phyloP scores from a whole-genome alignment of 2,888 invertebrate species.

The Nyleta sp. region DNA sequence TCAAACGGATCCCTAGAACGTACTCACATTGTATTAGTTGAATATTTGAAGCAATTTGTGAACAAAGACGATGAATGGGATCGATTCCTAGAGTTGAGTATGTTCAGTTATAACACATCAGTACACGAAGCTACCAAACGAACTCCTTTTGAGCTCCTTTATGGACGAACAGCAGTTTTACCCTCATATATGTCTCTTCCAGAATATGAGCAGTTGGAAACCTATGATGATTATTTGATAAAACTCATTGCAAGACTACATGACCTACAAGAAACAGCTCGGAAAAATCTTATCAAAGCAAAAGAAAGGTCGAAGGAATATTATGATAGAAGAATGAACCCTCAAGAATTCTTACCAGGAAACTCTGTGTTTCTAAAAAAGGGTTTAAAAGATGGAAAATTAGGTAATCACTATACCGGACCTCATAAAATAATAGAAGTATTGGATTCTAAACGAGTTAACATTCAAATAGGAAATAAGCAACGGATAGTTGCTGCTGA shows the following conservation, averaged over 20 bases:
- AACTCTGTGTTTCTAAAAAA: not conserved
- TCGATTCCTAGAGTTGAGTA: not conserved
- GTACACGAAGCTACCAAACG: not conserved
- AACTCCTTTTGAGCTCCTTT: not conserved
- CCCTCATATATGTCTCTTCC: not conserved
- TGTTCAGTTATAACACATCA: conserved; percentile 8
- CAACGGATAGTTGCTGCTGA: too few species aligned
- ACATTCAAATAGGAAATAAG: too few species aligned
- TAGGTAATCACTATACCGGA: not conserved
- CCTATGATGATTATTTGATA: not conserved
- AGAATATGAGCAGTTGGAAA: not conserved
- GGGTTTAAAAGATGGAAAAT: not conserved
- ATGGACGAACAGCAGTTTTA: not conserved
- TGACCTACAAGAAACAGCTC: conserved; percentile 18
- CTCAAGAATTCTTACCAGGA: conserved; percentile 10
- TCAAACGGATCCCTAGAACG: conserved; percentile 5
- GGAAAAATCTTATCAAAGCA: conserved; percentile 35
- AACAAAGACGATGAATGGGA: conserved; percentile 4
- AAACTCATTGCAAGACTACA: not conserved
- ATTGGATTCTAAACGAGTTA: not conserved
- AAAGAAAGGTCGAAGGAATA: conserved; percentile 23
- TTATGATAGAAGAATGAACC: conserved; percentile 48
- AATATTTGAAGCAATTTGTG: not conserved
- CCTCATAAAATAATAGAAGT: not conserved
- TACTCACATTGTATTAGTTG: conserved; percentile 5